Evolutionary conservation across 2,888 invertebrate genomes (phyloP), one percentile per base, ranked within the genome.

Genomic region (Apamea anceps): DNA sequence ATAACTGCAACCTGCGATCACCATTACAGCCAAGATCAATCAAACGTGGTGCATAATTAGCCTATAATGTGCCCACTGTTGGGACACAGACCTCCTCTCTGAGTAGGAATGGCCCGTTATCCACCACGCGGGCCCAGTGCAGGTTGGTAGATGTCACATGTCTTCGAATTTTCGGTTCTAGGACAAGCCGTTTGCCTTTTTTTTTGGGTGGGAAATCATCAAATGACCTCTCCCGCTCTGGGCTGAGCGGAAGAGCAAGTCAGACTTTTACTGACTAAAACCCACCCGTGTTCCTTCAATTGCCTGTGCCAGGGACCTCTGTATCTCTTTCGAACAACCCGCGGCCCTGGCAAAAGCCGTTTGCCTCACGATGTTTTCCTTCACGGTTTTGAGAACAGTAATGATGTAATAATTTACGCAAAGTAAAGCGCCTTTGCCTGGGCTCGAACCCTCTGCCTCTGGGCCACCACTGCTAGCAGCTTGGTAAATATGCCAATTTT

Each of bases 1-100:
- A 66, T 80, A 65, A 57, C 10, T 51, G n/a, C 66, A 60, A 66
- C 72, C 48, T 79, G 37, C 48, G 13, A 28, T 48, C 57, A 60
- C 32, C 21, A 66, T 15, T 37, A 37, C 5, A 28, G 48, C 18
- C 42, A 51, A 66, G 7, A 51, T 60, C 66, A 51, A 13, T 12
- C 48, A 42, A 48, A 6, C 37, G 28, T 42, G 25, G 18, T 42
- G 1, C n/a, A n/a, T 60, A 60, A 12, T 60, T n/a, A n/a, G n/a
- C n/a, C 12, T n/a, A 60, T 3, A n/a, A 60, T 5, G 12, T 57
- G 3, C 4, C 25, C 57, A 57, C 25, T 13, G 12, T 12, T 5
- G 57, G n/a, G 57, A n/a, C 25, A n/a, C n/a, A 12, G 57, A 5
- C 12, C 57, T 60, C n/a, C 1, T 57, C 25, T 57, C 12, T 25